Evolutionary conservation across 2,888 invertebrate genomes (phyloP).

Genomic region (Augochlorella aurata): DNA sequence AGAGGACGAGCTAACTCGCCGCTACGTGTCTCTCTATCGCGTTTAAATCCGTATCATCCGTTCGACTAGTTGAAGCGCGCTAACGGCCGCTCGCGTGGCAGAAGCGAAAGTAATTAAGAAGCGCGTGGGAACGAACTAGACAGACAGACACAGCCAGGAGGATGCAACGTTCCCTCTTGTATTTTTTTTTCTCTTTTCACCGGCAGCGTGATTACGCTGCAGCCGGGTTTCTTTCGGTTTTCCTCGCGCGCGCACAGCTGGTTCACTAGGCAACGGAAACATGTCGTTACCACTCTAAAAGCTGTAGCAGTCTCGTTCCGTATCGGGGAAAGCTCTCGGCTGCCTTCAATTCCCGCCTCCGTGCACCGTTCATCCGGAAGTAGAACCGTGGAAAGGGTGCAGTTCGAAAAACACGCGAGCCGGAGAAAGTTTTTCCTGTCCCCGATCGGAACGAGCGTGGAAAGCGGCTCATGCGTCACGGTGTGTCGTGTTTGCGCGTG

Average conservation of each 20-base stretch:
- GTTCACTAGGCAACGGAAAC: conserved; percentile 16
- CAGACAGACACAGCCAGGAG: not conserved
- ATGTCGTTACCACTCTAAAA: conserved; percentile 29
- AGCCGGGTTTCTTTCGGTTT: not conserved
- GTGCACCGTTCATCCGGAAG: no score
- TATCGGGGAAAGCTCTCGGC: not conserved
- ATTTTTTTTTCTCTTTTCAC: not conserved
- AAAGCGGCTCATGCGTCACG: conserved; percentile 11
- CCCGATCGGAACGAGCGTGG: conserved; percentile 19
- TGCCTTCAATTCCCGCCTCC: not conserved
- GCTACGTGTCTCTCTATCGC: not conserved
- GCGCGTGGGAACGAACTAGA: conserved; percentile 24
- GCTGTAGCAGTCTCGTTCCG: conserved; percentile 26
- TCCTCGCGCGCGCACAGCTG: not conserved
- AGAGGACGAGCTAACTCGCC: not conserved
- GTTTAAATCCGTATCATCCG: not conserved
- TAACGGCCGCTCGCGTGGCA: conserved; percentile 33
- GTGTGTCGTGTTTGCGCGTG: conserved; percentile 11
- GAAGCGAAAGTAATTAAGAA: conserved; percentile 53
- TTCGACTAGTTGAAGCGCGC: conserved; percentile 33
- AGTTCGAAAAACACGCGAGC: not conserved
- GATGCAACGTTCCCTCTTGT: conserved; percentile 5
- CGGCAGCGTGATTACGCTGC: not conserved
- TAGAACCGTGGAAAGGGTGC: not conserved
- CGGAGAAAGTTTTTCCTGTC: not conserved